Evolutionary conservation across 1,140 invertebrate genomes (phyloP), one percentile per base, ranked within the genome.

Genomic region (Plodia interpunctella): DNA sequence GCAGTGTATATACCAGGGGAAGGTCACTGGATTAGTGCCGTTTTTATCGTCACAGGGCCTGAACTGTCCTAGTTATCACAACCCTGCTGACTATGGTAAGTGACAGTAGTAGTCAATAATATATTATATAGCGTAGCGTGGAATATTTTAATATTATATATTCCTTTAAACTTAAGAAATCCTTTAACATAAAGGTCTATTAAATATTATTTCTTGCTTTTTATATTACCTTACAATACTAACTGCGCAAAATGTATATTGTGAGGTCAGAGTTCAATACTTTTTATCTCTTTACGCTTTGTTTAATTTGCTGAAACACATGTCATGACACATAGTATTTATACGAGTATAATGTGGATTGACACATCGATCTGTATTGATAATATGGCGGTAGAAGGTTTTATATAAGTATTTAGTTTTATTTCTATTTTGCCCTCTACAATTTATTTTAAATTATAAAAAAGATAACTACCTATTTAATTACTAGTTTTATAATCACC

Each of bases 41-140:
- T 98, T 98, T 81, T 91, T 98, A 15, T 93, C 94, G 1, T 93
- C 93, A 0, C 94, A 97, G 91, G 94, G 94, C 4, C 91, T 98
- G 5, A 92, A 95, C 18, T 98, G 97, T 89, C 97, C 98, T 0
- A 93, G 95, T 68, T 98, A 98, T 80, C 97, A 98, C 89, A 99
- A 98, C 88, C 97, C 97, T 49, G 97, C 97, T 58, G 97, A 98
- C 92, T 98, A 97, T 83, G 93, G 96, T 97, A 88, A 91, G 78
- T 75, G 44, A 44, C 35, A 30, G 50, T n/a, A n/a, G n/a, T n/a
- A n/a, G n/a, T n/a, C n/a, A n/a, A n/a, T n/a, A n/a, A n/a, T n/a
- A n/a, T n/a, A n/a, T n/a, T n/a, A n/a, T n/a, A n/a, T n/a, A 25
- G 6, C 21, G 21, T 6, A 25, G 6, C 6, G 2, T 25, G 21